Evolutionary conservation across 2,888 invertebrate genomes (phyloP).

Genomic region (Antheraea assamensis): DNA sequence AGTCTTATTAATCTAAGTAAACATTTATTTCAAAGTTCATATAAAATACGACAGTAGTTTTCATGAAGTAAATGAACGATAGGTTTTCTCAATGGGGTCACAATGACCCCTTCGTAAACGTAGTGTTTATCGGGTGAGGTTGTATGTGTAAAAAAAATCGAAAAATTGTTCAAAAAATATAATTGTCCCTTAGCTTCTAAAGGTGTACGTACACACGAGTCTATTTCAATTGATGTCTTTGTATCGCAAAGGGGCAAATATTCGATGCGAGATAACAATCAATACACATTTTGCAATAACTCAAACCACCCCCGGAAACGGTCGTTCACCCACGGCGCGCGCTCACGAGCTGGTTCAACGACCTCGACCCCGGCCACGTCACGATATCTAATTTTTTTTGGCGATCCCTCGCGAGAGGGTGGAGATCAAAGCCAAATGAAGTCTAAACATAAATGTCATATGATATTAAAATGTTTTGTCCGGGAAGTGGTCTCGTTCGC

Average conservation of each 20-base stretch:
- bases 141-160: too few relatives aligned
- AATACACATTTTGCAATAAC: background rate
- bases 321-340: slow-evolving; percentile 3
- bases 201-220: background rate
- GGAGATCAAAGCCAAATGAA: background rate
- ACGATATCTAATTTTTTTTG: slow-evolving; percentile 23
- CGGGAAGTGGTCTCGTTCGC: background rate
- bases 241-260: background rate
- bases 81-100: too few relatives aligned
- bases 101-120: too few relatives aligned
- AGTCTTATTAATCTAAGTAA: too few relatives aligned
- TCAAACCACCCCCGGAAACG: slow-evolving; percentile 9
- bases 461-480: background rate
- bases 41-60: too few relatives aligned
- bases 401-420: background rate
- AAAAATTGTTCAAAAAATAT: too few relatives aligned
- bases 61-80: too few relatives aligned
- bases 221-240: background rate
- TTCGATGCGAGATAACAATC: background rate
- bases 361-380: slow-evolving; percentile 24
- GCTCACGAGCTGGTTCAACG: slow-evolving; percentile 3
- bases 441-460: background rate
- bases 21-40: too few relatives aligned
- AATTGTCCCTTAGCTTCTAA: too few relatives aligned
- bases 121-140: too few relatives aligned